Base-by-base conservation (phyloP, 2,888 invertebrate genomes). In the Andrena bucephala region DNA sequence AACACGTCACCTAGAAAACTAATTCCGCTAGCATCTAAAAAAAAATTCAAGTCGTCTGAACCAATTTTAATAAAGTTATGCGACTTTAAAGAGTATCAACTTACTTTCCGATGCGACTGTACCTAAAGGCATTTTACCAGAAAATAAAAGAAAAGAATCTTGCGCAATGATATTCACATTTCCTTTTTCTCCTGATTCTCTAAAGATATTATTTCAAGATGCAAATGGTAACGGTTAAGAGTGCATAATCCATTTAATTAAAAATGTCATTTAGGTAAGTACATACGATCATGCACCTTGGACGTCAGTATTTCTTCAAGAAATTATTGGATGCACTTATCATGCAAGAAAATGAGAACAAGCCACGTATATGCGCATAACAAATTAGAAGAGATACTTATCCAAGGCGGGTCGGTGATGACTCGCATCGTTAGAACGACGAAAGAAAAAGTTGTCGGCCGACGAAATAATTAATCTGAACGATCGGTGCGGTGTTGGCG, bases 401-500 rank as follows among this genome's bases (percentile, higher is more conserved):
- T 62, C 57, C n/a, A 31, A 31, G 42, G 48, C 10, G 24, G 52
- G 50, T 27, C 70, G 48, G 48, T 57, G 48, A 63, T 24, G 65
- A 57, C 29, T 33, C 31, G 33, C 42, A 2, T 48, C 29, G 83
- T 59, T 67, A 36, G 50, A 72, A n/a, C 48, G 54, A 42, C 33
- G n/a, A 8, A 60, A 57, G 48, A 54, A 80, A 68, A 72, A 80
- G 78, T 52, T 48, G 75, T 67, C 73, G 77, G 65, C 75, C 82
- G 85, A 88, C 84, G 81, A 88, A 85, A 88, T 88, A 88, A 88
- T 88, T 88, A 88, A 88, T 88, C 88, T 81, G 72, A 83, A 62
- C 85, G 84, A 87, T 87, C 84, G 84, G 80, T 68, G 75, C 70
- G 67, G 63, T 70, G 86, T 79, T 77, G 84, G 84, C 81, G 75